phyloP scores from a whole-genome alignment of 1,140 invertebrate genomes.

The Hermatobates lingyangjiaoensis region DNA sequence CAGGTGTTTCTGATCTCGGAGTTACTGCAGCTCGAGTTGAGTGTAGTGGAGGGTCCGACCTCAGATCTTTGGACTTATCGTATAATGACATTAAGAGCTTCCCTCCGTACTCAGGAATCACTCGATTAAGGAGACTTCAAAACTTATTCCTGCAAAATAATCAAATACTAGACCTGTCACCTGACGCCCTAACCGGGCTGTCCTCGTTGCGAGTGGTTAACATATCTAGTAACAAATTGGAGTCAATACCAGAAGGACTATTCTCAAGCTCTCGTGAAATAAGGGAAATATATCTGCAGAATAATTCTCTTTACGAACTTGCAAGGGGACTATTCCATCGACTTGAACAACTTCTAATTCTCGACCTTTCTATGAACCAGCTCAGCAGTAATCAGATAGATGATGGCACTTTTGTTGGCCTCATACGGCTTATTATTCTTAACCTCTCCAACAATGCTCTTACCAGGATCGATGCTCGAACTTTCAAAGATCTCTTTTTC shows the following conservation, averaged over 20 bases:
- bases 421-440: slow-evolving; percentile 64
- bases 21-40: slow-evolving; percentile 13
- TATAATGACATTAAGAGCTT: slow-evolving; percentile 52
- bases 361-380: slow-evolving; percentile 74
- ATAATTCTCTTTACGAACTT: slow-evolving; percentile 59
- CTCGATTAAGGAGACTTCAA: slow-evolving; percentile 49
- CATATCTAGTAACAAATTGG: slow-evolving; percentile 61
- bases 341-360: slow-evolving; percentile 58
- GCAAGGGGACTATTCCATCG: slow-evolving; percentile 63
- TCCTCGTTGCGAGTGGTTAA: slow-evolving; percentile 57
- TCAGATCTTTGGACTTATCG: slow-evolving; percentile 57
- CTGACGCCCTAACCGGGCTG: slow-evolving; percentile 53
- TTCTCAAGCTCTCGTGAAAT: slow-evolving; percentile 57
- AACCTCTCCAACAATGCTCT: slow-evolving; percentile 69
- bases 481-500: slow-evolving; percentile 72
- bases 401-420: slow-evolving; percentile 59
- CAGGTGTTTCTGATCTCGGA: slow-evolving; percentile 28
- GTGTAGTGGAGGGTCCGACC: slow-evolving; percentile 31
- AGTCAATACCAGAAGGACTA: slow-evolving; percentile 51
- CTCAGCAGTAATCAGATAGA: slow-evolving; percentile 63
- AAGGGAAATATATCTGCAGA: slow-evolving; percentile 61
- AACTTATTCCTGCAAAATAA: slow-evolving; percentile 64
- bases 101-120: slow-evolving; percentile 47
- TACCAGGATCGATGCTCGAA: slow-evolving; percentile 57
- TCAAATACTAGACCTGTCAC: slow-evolving; percentile 56